Percentiles rank a stretch among this genome's conserved stretches.
Evolutionary conservation across 2,888 invertebrate genomes (phyloP).

Genomic region (Erannis defoliaria): DNA sequence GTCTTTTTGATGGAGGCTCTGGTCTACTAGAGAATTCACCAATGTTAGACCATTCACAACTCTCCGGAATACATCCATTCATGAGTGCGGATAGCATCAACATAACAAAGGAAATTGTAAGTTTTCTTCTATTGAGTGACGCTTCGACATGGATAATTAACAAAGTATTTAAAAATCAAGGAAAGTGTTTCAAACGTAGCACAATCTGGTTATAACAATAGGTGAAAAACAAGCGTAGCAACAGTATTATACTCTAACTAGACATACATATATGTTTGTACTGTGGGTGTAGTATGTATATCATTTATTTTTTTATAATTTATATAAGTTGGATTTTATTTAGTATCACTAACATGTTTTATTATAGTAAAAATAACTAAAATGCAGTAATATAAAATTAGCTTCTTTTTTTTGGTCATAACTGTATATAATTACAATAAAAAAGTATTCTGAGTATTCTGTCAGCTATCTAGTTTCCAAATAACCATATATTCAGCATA

Average conservation of each 20-base stretch:
- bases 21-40: constrained; percentile 61
- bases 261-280: not conserved
- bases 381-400: too few relatives aligned
- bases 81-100: constrained; percentile 89
- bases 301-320: too few relatives aligned
- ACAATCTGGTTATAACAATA: not conserved
- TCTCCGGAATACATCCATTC: constrained; percentile 92
- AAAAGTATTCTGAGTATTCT: too few relatives aligned
- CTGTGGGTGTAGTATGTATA: too few relatives aligned
- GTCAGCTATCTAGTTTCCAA: too few relatives aligned
- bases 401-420: too few relatives aligned
- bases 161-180: not conserved
- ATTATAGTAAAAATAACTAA: too few relatives aligned
- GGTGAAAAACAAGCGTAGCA: not conserved
- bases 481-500: too few relatives aligned
- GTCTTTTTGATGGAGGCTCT: constrained; percentile 59
- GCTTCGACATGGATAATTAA: not conserved
- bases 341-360: too few relatives aligned
- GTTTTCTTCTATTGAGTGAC: constrained; percentile 40
- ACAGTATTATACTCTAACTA: not conserved
- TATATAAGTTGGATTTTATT: too few relatives aligned
- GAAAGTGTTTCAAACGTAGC: not conserved
- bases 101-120: constrained; percentile 70
- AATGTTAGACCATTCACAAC: constrained; percentile 72
- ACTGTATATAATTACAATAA: too few relatives aligned